Evolutionary conservation across 1,140 invertebrate genomes (phyloP), one percentile per base, ranked within the genome.

Genomic region (Odontomachus brunneus): DNA sequence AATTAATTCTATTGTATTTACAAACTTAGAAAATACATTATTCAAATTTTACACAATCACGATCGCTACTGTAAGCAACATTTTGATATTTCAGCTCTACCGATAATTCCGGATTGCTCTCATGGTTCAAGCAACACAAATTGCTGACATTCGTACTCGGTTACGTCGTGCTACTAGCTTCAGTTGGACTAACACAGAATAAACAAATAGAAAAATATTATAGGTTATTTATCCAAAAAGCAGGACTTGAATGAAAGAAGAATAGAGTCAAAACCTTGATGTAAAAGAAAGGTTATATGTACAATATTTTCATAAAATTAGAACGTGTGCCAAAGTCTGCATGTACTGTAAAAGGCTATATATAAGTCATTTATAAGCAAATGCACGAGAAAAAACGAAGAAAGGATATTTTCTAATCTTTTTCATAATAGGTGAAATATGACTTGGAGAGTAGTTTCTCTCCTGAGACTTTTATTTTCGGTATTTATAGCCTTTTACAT

Each of bases 61-160:
- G 19, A 14, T 49, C 2, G 60, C 59, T 81, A 7, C 17, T 49
- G 49, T 66, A 67, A 63, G 57, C 53, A 75, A 67, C 19, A 15
- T 19, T 19, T 59, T 49, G 53, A 76, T 84, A 63, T 92, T 93
- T 88, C 57, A 94, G 93, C 69, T 67, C 72, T 65, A 74, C 74
- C 26, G 80, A 88, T 24, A 90, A 87, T 63, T 71, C 75, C 48
- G 93, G 93, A 82, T 15, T 94, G 19, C 65, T 94, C 2, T 85
- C 88, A 24, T 94, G 94, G 94, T 89, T 95, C 53, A 92, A 91
- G 67, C 91, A 92, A 33, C 94, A 95, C 84, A 95, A 94, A 87
- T 89, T 95, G 33, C 71, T 95, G 51, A 94, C 93, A 38, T 94
- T 94, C 76, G 91, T 94, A 4, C 89, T 94, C 51, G 93, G 93